These are phyloP conservation scores for Squalus acanthias DNA, from an alignment of 2,797 vertebrate genomes.

Conservation along the genomic window DNA sequence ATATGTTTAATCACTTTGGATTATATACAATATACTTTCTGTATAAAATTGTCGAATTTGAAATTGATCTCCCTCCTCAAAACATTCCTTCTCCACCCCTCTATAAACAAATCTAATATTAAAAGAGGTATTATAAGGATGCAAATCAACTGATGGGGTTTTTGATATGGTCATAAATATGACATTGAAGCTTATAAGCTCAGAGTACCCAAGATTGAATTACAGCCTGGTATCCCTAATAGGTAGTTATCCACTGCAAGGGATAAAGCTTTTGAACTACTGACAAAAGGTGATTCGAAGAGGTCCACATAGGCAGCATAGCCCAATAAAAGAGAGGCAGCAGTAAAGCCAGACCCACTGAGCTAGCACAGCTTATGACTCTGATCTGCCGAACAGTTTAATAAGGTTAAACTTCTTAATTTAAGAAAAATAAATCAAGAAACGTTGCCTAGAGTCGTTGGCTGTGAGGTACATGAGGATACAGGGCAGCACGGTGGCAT, in stretches of 20 bases:
- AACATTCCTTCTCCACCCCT: not conserved
- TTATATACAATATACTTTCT: not conserved
- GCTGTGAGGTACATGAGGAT: not conserved
- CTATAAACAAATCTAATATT: not conserved
- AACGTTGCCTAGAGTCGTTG: not conserved
- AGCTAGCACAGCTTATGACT: not conserved
- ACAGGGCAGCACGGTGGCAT: no score
- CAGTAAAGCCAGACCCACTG: not conserved
- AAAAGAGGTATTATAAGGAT: not conserved
- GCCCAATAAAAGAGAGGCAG: not conserved
- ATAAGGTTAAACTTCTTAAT: not conserved
- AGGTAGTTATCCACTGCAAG: not conserved
- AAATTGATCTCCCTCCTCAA: not conserved
- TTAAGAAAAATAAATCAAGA: not conserved
- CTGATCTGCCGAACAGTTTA: no score
- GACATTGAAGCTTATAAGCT: not conserved
- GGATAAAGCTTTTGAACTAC: not conserved
- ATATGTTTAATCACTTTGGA: not conserved
- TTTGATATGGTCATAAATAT: not conserved
- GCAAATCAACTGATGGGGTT: not conserved
- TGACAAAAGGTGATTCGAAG: not conserved
- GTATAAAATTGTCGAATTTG: not conserved
- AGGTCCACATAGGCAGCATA: not conserved
- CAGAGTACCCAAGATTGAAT: not conserved
- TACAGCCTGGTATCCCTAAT: not conserved